Evolutionary conservation across 2,113 vertebrate species (phyloP).

Genomic region (Myrmecophaga tridactyla): DNA sequence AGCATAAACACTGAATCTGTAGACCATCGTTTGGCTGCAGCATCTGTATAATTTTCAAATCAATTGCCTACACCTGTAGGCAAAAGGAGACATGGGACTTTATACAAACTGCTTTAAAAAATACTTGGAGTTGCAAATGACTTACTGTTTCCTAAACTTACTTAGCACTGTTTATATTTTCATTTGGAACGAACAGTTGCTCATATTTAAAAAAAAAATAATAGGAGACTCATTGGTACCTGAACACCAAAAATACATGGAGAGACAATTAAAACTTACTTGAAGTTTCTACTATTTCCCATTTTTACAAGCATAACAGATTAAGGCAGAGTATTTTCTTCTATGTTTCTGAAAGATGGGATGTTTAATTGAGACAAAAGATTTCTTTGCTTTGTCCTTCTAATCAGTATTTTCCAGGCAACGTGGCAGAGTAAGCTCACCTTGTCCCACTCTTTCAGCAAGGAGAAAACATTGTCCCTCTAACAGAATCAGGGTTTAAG

Average conservation of each 20-base stretch:
- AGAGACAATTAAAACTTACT: rapidly evolving
- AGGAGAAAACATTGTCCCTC: not conserved
- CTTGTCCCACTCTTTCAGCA: not conserved
- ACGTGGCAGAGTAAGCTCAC: not conserved
- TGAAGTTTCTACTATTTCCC: rapidly evolving
- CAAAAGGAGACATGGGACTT: too few species aligned
- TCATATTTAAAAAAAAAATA: not conserved
- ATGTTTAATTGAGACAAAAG: not conserved
- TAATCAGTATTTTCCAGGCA: not conserved
- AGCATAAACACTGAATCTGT: rapidly evolving
- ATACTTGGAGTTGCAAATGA: not conserved
- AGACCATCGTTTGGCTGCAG: too few species aligned
- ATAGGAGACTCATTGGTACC: too few species aligned
- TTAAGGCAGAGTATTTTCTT: too few species aligned
- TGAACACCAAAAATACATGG: not conserved
- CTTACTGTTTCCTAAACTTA: not conserved
- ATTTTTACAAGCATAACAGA: not conserved
- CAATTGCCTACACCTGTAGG: not conserved
- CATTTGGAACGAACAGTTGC: not conserved
- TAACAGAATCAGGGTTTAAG: not conserved
- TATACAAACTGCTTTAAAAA: not conserved
- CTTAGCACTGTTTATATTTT: not conserved
- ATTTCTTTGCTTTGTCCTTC: not conserved
- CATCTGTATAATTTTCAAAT: not conserved
- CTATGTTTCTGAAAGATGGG: rapidly evolving